A percentile compares a stretch with the other conserved stretches of the same genome.
Conservation (phyloP, 2,797 vertebrate genomes). For the Ara ararauna region DNA sequence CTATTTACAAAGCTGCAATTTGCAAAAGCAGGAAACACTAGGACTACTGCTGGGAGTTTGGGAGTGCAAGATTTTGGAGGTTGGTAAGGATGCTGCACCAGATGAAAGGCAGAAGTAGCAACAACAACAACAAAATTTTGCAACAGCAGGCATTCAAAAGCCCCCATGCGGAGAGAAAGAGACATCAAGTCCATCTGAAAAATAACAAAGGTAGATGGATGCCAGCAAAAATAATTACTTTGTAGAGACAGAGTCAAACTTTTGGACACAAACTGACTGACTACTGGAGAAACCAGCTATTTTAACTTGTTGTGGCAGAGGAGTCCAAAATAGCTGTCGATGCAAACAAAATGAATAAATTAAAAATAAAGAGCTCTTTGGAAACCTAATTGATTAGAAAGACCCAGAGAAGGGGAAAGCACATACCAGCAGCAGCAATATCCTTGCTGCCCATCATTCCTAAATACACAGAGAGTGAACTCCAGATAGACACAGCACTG, state of each 20-base stretch:
- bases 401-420: background rate
- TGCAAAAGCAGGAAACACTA: background rate
- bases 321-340: background rate
- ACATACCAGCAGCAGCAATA: background rate
- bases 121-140: background rate
- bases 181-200: conserved; percentile 53
- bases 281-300: background rate
- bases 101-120: conserved; percentile 29
- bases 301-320: background rate
- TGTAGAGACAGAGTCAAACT: background rate
- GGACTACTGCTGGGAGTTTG: background rate
- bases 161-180: background rate
- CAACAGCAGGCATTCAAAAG: conserved; percentile 17
- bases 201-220: background rate
- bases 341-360: background rate
- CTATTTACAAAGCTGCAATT: background rate
- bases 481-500: background rate
- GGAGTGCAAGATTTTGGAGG: rapidly evolving
- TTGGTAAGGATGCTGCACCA: background rate
- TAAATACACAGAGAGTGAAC: background rate
- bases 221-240: conserved; percentile 64
- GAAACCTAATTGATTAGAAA: background rate
- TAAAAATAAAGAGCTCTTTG: background rate
- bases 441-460: background rate
- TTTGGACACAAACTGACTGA: background rate